Evolutionary conservation across 1,140 invertebrate species (phyloP), one percentile per base, ranked within the genome.

Genomic region (Tetragonula clypearis): DNA sequence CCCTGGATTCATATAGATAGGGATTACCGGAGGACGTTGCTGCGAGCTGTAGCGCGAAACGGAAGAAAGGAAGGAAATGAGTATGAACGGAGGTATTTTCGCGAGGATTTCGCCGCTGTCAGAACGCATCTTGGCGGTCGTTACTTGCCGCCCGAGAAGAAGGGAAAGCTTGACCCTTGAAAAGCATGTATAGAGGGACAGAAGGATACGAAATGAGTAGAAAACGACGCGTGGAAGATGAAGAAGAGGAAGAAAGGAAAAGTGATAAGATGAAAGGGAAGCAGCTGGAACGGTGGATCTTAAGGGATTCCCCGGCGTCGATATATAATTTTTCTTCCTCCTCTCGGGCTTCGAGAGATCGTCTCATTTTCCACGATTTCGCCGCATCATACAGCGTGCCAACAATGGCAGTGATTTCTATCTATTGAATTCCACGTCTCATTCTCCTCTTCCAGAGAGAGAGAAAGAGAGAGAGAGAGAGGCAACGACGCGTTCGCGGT

Each of bases 331-430:
- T 92, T 93, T 91, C 91, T 90, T 88, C 71, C 83, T 90, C 80
- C 71, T 75, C 78, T 75, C 76, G 81, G 41, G 62, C 88, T 68
- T 86, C 74, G 58, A 81, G 75, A 83, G 79, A 83, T 65, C 79
- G 87, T 92, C 92, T 94, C 93, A 94, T 94, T 93, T 93, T 92
- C 92, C 84, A 71, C 88, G 86, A 90, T 92, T 88, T 84, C 82
- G 75, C 79, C 75, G 85, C 83, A 84, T 91, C 87, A 89, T 89
- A 88, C 87, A 85, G 75, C 87, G 85, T 69, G 75, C 85, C 90
- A 90, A 93, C 93, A 94, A 93, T 93, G 88, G 80, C 92, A 90
- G 91, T 93, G 92, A 93, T 94, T 93, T 93, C 90, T 93, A 87
- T 93, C 93, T 88, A 94, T 93, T 93, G 92, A 93, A 93, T 93